phyloP scores from a whole-genome alignment of 2,113 vertebrate species.

The Loxodonta africana region DNA sequence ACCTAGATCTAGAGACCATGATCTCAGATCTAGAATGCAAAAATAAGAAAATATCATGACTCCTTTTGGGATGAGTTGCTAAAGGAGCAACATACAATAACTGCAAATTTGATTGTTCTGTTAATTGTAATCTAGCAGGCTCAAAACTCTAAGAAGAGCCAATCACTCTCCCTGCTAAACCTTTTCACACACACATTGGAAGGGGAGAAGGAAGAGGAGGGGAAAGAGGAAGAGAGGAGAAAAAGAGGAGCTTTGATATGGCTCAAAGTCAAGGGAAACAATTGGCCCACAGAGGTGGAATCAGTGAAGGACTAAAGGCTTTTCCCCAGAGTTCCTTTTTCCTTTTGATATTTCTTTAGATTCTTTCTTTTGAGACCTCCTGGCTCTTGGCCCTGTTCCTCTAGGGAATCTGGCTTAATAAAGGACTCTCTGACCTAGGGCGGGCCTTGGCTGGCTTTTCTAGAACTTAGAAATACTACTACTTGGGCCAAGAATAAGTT shows the following conservation, averaged over 20 bases:
- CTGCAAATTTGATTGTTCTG: background rate
- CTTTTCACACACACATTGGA: background rate
- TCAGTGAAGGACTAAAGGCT: background rate
- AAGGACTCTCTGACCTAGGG: background rate
- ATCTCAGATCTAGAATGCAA: background rate
- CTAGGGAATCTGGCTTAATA: background rate
- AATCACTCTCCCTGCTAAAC: background rate
- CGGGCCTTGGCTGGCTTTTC: background rate
- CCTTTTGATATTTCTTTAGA: constrained; percentile 26
- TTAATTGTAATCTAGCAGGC: background rate
- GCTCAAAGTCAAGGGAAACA: background rate
- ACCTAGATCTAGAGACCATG: background rate
- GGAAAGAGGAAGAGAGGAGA: background rate
- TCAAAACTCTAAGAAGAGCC: background rate
- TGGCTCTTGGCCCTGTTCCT: background rate
- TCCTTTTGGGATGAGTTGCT: background rate
- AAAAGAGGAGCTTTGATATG: background rate
- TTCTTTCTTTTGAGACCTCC: constrained; percentile 30
- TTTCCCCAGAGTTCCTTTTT: constrained; percentile 3
- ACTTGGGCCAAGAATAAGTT: constrained; percentile 1
- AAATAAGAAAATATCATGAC: background rate
- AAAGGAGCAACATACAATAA: background rate
- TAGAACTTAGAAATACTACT: background rate
- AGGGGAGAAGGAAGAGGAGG: background rate
- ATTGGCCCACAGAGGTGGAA: background rate